These are phyloP conservation scores for Molossus alvarezi DNA, from an alignment of 2,797 vertebrate species.

Conservation along the genomic window DNA sequence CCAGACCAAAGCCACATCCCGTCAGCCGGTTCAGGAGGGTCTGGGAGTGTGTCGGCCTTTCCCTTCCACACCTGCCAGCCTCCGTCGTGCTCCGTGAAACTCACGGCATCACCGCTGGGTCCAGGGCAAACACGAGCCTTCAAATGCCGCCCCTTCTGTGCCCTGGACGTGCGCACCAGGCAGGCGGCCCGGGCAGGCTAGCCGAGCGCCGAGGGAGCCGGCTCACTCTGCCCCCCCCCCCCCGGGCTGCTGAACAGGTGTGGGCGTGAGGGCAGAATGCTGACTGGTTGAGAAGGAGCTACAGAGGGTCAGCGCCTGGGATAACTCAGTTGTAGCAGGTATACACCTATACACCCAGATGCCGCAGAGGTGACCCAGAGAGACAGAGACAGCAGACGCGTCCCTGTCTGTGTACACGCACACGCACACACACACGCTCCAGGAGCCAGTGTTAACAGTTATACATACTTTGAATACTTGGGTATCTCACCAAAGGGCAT, in stretches of 20 bases:
- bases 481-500: background rate
- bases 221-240: accelerated
- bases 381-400: background rate
- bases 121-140: background rate
- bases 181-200: background rate
- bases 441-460: background rate
- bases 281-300: background rate
- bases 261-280: background rate
- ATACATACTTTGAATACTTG: background rate
- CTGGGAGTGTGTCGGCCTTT: accelerated
- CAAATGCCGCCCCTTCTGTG: background rate
- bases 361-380: background rate
- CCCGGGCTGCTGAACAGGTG: background rate
- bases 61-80: background rate
- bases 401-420: accelerated
- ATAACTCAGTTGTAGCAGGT: background rate
- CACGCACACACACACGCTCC: background rate
- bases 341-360: accelerated
- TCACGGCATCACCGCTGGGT: background rate
- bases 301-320: background rate
- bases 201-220: accelerated
- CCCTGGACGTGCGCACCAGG: accelerated
- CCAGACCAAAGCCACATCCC: accelerated
- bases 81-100: background rate
- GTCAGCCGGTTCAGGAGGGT: background rate